phyloP scores from a whole-genome alignment of 1,140 invertebrate genomes.

The Brachionus koreanus region DNA sequence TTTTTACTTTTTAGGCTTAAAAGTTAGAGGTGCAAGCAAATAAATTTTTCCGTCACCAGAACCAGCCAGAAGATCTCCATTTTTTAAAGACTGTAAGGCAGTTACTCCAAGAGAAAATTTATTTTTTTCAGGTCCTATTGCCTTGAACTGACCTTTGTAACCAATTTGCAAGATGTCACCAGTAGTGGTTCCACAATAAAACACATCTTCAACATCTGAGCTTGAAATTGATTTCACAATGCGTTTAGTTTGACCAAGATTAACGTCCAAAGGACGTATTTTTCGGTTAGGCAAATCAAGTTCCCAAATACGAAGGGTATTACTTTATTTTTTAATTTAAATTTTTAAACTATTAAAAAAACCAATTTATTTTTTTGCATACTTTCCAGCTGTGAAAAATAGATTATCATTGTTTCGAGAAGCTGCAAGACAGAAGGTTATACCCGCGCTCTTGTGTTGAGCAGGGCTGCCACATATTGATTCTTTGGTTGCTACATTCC shows the following conservation, averaged over 20 bases:
- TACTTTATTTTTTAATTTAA: slow-evolving; percentile 62
- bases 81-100: slow-evolving; percentile 64
- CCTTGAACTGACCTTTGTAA: slow-evolving; percentile 50
- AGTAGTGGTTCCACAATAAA: slow-evolving; percentile 78
- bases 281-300: slow-evolving; percentile 68
- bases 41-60: slow-evolving; percentile 73
- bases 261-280: slow-evolving; percentile 68
- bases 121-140: slow-evolving; percentile 53
- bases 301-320: slow-evolving; percentile 71
- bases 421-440: slow-evolving; percentile 53
- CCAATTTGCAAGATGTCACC: slow-evolving; percentile 64
- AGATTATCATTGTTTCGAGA: slow-evolving; percentile 53
- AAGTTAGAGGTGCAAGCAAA: slow-evolving; percentile 45
- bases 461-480: slow-evolving; percentile 59
- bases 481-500: slow-evolving; percentile 54
- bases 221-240: slow-evolving; percentile 55
- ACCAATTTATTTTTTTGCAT: slow-evolving; percentile 47
- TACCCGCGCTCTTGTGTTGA: slow-evolving; percentile 57
- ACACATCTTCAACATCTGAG: neutral
- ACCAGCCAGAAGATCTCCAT: slow-evolving; percentile 67
- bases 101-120: slow-evolving; percentile 64
- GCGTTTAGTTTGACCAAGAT: slow-evolving; percentile 57
- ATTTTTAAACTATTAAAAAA: neutral
- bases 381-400: slow-evolving; percentile 60
- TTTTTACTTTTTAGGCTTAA: slow-evolving; percentile 23